Evolutionary conservation across 1,140 invertebrate genomes (phyloP).

Genomic region (Hestina assimilis): DNA sequence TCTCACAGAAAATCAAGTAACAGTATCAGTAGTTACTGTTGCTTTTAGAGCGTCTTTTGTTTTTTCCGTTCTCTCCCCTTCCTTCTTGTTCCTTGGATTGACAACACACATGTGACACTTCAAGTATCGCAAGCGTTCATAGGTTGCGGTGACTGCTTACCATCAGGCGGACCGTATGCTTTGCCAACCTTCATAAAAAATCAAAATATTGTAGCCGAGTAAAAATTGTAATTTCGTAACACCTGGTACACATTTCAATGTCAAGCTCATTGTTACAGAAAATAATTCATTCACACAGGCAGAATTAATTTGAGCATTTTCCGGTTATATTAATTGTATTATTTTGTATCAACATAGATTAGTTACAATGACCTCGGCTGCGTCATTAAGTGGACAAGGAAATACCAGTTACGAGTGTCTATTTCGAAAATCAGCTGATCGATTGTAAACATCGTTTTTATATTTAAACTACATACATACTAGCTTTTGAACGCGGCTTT

Average conservation of each 20-base stretch:
- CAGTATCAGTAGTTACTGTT: no score
- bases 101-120: not conserved
- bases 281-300: constrained; percentile 17
- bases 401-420: not conserved
- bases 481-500: no score
- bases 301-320: constrained; percentile 15
- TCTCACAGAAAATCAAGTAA: no score
- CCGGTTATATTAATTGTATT: constrained; percentile 11
- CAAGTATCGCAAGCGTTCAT: no score
- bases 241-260: constrained; percentile 5
- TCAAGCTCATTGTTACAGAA: constrained; percentile 9
- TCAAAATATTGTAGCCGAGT: not conserved
- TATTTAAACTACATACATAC: not conserved
- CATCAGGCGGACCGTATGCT: no score
- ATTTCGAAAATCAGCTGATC: constrained; percentile 9
- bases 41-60: no score
- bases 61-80: not conserved
- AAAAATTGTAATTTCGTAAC: not conserved
- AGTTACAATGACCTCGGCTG: constrained; percentile 13
- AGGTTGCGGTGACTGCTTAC: no score
- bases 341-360: constrained; percentile 15
- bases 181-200: no score
- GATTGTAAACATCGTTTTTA: not conserved
- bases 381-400: constrained; percentile 14
- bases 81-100: not conserved